Base-by-base conservation (phyloP, 1,140 invertebrate species). In the Xylocopa sonorina region DNA sequence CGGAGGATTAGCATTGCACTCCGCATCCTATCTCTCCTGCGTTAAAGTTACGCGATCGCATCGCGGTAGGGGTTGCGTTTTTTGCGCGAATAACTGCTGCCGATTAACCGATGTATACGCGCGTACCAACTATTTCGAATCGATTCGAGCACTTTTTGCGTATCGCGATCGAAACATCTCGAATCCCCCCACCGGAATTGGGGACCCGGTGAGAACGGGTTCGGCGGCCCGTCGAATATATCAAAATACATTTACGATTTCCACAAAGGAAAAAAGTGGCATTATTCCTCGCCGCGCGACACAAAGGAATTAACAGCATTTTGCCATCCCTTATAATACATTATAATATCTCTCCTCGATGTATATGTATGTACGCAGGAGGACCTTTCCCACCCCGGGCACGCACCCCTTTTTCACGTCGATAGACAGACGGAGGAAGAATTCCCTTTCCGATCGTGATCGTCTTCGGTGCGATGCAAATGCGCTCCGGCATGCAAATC, bases 401-500 rank as follows among this genome's bases (percentile, higher is more conserved):
- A n/a, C 81, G 85, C 88, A 89, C 78, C 85, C 89, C 87, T 90
- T 60, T 77, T 60, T 77, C 66, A 7, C 66, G 24, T 90, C 88
- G 91, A 92, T 92, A 90, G 88, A 88, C 82, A 85, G 74, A 83
- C 71, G 69, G 41, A 80, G 69, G 41, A 80, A 78, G 77, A 68
- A 80, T 83, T 81, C 80, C 64, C 76, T 79, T 73, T 72, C 60
- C 85, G 81, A 81, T 86, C 83, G 76, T 58, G 77, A 76, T 76
- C 77, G 66, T 72, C 68, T 84, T 81, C 78, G 69, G 72, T 85
- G 83, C 89, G 91, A 93, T 92, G 92, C 91, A 93, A 93, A 93
- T 93, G n/a, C n/a, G n/a, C n/a, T 92, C 90, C 90, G 90, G 87
- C 91, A 93, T 92, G 91, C 88, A 92, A 93, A 92, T 92, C 69